Evolutionary conservation across 1,140 invertebrate genomes (phyloP), one percentile per base, ranked within the genome.

Genomic region (Ceratosolen fusciceps): DNA sequence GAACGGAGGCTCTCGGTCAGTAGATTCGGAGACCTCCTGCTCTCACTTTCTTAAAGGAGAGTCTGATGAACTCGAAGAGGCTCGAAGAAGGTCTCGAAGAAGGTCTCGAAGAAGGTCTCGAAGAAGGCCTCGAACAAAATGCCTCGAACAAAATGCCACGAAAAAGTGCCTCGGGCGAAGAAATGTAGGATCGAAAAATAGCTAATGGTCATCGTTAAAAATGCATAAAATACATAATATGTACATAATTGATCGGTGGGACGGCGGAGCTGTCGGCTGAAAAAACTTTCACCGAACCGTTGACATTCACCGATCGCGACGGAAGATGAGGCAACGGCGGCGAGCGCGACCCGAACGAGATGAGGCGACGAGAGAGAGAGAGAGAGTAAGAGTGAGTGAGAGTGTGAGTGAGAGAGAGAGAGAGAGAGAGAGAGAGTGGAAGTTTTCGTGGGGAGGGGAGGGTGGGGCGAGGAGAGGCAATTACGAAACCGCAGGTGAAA

Each of bases 221-320:
- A 52, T 49, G 39, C 39, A 49, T 31, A 71, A 52, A 71, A 54
- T 49, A 52, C 26, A 71, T 71, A 71, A 71, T 65, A n/a, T 56
- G 16, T 72, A 29, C 37, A 74, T 49, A 47, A 60, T 60, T 39
- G 58, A 71, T 71, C 68, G 2, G 24, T 31, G 39, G 19, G 24
- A 16, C 67, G 3, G 0, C n/a, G 37, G 43, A 62, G 8, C 10
- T n/a, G n/a, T n/a, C n/a, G n/a, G 58, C 49, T n/a, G 24, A 34
- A 75, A 74, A 75, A 75, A 74, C 73, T 75, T 75, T 75, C 58
- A 75, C 73, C 52, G 21, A 43, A 39, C 14, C n/a, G 4, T 70
- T 70, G 67, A 70, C 43, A 70, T 70, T 70, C 39, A 29, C 67
- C 31, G 24, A 70, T 43, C 43, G 14, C 43, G 10, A 9, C 26